Conservation (phyloP, 2,888 invertebrate genomes). For the Sussaba pulchella region DNA sequence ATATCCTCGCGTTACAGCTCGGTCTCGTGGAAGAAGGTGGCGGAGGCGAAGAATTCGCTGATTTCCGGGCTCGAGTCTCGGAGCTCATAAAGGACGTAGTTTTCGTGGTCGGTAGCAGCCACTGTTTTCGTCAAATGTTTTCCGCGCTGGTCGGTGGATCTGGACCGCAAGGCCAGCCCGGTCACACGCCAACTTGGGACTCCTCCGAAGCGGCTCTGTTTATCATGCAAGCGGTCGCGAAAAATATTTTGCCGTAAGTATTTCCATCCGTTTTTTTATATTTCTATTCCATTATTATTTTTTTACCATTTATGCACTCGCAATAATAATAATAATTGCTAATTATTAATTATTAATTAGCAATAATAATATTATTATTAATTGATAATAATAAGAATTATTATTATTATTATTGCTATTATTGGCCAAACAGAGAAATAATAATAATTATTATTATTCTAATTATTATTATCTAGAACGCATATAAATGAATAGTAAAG, state of each 20-base stretch:
- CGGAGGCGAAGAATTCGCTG: constrained; percentile 89
- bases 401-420: no score
- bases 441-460: no score
- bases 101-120: constrained; percentile 97
- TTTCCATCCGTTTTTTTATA: constrained; percentile 11
- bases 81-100: constrained; percentile 98
- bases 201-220: constrained; percentile 97
- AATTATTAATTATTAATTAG: no score
- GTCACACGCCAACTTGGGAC: constrained; percentile 94
- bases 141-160: constrained; percentile 86
- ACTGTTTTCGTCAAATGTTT: constrained; percentile 97
- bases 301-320: constrained; percentile 26
- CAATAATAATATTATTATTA: no score
- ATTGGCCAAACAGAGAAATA: no score
- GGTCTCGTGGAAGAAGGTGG: constrained; percentile 84
- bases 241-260: constrained; percentile 96
- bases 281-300: not conserved
- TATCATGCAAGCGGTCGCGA: constrained; percentile 97
- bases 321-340: no score
- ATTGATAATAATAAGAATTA: no score
- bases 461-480: no score
- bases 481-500: no score
- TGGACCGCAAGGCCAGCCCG: constrained; percentile 77
- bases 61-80: constrained; percentile 93
- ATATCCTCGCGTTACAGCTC: constrained; percentile 70